Base-by-base conservation (phyloP, 1,140 invertebrate species). In the Drosophila lacteicornis region DNA sequence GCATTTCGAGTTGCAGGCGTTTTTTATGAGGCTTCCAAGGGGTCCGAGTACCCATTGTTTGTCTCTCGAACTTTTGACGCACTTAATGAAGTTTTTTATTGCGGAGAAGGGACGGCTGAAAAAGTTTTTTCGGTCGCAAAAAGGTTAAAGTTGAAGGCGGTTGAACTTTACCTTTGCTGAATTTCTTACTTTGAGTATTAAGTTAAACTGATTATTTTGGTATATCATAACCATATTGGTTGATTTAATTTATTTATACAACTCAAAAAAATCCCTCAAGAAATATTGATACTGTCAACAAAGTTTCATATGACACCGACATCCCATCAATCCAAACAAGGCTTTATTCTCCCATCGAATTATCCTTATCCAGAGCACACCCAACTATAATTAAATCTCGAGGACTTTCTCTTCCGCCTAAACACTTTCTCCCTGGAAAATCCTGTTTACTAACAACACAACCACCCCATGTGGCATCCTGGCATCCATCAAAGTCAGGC, bases 21-120 rank as follows among this genome's bases (percentile, higher is more conserved):
- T 71, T 85, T 79, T 88, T 84, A 65, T 80, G 74, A 51, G 85
- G 85, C 78, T 88, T 88, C 78, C 62, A 42, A 58, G 59, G 63
- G 71, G 59, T 51, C 50, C 60, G 12, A 15, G n/a, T 27, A 12
- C 40, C 57, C 76, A 84, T 84, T 84, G 73, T 84, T 73, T 66
- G 38, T 55, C 65, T 62, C 22, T 47, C 55, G 57, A 55, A 49
- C 69, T 71, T 59, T 60, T 79, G 67, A 49, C 46, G 76, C 80
- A 83, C 68, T 69, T 81, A 78, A 88, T 87, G 80, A 80, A 78
- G 61, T 49, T 60, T 45, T 49, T 49, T 60, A 46, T 22, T 4
- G 38, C 47, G 25, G 13, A 11, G 25, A 40, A 36, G 27, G 36
- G 17, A 25, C 25, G 38, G 12, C 27, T 7, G 27, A 69, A 40